phyloP scores from a whole-genome alignment of 1,140 invertebrate genomes.

The Leptopilina boulardi region DNA sequence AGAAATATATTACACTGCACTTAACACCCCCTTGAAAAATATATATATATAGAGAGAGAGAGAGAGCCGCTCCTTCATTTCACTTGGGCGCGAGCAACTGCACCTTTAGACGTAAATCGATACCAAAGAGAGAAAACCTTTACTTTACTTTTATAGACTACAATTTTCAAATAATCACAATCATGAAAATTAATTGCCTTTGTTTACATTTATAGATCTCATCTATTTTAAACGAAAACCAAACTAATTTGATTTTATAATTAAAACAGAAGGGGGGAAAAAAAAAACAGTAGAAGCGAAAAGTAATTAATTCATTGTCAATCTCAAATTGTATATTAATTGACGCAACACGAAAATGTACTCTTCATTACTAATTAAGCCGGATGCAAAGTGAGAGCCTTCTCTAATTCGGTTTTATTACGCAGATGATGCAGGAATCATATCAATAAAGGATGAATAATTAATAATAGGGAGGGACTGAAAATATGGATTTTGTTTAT shows the following conservation, averaged over 20 bases:
- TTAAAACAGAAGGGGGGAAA: not conserved
- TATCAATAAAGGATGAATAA: not conserved
- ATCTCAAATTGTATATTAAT: not conserved
- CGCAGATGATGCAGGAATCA: not conserved
- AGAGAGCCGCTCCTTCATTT: slow-evolving; percentile 10
- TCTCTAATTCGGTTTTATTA: not conserved
- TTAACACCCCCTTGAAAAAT: slow-evolving; percentile 26
- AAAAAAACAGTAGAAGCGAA: not conserved
- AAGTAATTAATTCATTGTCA: not conserved
- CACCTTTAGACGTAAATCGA: not conserved
- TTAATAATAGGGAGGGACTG: not conserved
- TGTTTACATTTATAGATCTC: not conserved
- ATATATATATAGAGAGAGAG: no score
- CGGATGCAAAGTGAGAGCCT: not conserved
- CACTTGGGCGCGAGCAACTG: not conserved
- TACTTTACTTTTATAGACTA: not conserved
- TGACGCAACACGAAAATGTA: slow-evolving; percentile 1
- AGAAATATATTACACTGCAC: slow-evolving; percentile 33
- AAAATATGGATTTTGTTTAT: no score
- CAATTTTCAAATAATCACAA: not conserved
- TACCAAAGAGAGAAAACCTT: not conserved
- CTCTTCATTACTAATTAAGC: slow-evolving; percentile 3
- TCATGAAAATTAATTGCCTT: slow-evolving; percentile 22
- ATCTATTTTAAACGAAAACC: not conserved
- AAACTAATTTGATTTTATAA: not conserved